Percentiles rank a stretch among this genome's conserved stretches.
These are phyloP conservation scores for Atrichornis clamosus DNA, from an alignment of 2,113 vertebrate species.

Conservation along the genomic window DNA sequence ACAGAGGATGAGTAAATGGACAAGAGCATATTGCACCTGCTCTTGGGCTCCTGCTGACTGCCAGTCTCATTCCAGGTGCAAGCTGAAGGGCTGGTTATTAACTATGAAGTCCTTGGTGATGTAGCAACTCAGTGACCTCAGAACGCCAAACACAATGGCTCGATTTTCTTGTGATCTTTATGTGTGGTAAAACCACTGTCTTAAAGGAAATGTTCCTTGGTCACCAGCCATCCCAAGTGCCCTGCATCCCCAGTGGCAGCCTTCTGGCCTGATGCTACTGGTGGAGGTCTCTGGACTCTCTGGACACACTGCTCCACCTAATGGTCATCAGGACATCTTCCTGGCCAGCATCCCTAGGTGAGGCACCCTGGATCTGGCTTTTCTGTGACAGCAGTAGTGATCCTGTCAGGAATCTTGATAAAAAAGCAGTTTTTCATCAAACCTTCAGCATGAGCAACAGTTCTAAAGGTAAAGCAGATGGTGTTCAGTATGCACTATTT, in stretches of 20 bases:
- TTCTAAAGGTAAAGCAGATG: background rate
- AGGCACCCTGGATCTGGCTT: background rate
- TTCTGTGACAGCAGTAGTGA: background rate
- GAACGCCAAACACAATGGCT: background rate
- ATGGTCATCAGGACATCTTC: background rate
- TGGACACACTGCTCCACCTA: background rate
- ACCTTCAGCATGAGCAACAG: background rate
- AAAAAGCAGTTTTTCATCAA: background rate
- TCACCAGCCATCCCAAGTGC: background rate
- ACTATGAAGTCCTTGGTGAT: background rate
- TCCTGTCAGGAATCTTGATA: background rate
- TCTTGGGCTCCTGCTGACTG: slow-evolving; percentile 26
- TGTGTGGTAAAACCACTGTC: background rate
- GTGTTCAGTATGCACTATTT: background rate
- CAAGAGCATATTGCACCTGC: slow-evolving; percentile 48
- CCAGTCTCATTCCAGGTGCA: background rate
- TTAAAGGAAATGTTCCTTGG: background rate
- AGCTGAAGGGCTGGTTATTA: background rate
- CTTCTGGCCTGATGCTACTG: background rate
- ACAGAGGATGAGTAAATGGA: slow-evolving; percentile 22
- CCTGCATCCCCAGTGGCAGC: background rate
- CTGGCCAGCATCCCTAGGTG: background rate
- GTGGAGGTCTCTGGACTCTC: background rate
- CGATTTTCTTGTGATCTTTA: background rate
- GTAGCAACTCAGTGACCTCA: background rate